Conservation (phyloP, 1,140 invertebrate genomes). For the Drosophila guanche region DNA sequence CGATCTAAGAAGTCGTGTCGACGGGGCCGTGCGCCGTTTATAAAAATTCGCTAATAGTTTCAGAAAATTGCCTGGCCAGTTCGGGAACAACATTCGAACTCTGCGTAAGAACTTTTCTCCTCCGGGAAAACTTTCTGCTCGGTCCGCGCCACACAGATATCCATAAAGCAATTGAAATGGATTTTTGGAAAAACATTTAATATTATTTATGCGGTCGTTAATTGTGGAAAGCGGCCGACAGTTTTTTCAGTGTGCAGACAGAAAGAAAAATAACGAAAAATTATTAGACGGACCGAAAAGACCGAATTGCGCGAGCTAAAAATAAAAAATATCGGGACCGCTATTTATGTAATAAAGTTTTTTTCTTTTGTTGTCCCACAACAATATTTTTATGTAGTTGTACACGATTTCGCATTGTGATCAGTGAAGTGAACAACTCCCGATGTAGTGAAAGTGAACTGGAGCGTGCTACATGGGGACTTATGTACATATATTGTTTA, state of each 20-base stretch:
- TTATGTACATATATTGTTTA: constrained; percentile 22
- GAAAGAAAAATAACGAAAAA: constrained; percentile 57
- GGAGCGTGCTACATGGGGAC: constrained; percentile 21
- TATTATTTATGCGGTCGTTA: constrained; percentile 46
- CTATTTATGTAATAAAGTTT: constrained; percentile 83
- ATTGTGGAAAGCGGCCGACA: constrained; percentile 30
- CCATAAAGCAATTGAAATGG: constrained; percentile 15
- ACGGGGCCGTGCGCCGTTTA: constrained; percentile 36
- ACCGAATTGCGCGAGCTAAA: constrained; percentile 77
- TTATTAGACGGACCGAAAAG: constrained; percentile 63
- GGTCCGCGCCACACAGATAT: constrained; percentile 18
- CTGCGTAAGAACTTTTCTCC: constrained; percentile 66
- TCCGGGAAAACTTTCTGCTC: constrained; percentile 1
- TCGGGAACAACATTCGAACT: constrained; percentile 78
- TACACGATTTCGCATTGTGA: constrained; percentile 30
- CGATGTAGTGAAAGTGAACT: constrained; percentile 1
- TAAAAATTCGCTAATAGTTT: constrained; percentile 81
- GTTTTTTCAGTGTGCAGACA: constrained; percentile 44
- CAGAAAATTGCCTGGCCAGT: constrained; percentile 72
- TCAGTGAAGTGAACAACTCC: constrained; percentile 42
- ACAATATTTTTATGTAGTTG: constrained; percentile 35
- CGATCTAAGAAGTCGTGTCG: constrained; percentile 5
- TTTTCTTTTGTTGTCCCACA: constrained; percentile 41
- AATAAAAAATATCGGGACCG: constrained; percentile 82
- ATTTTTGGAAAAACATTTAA: constrained; percentile 34